Percentiles rank a stretch among this genome's conserved stretches.
phyloP scores from a whole-genome alignment of 2,888 invertebrate species.

The Graphium colonna region DNA sequence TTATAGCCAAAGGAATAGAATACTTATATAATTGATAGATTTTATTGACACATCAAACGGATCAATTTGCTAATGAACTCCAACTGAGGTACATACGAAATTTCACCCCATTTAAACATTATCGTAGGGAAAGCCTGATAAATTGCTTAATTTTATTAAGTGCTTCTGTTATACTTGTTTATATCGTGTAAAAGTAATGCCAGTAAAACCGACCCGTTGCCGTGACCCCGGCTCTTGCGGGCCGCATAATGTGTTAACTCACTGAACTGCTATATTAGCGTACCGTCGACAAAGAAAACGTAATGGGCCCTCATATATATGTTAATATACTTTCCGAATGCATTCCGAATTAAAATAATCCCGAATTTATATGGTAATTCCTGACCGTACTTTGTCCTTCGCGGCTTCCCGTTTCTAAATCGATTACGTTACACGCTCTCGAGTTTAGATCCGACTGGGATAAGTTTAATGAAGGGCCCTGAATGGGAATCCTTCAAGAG shows the following conservation, averaged over 20 bases:
- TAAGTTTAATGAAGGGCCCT: conserved; percentile 72
- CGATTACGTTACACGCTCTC: conserved; percentile 73
- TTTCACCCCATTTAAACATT: conserved; percentile 14
- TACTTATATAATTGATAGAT: no score
- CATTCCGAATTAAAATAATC: conserved; percentile 77
- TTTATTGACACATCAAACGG: background rate
- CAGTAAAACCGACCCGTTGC: conserved; percentile 25
- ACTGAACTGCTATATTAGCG: conserved; percentile 63
- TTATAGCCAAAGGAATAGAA: conserved; percentile 16
- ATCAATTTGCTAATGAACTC: conserved; percentile 9
- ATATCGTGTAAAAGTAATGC: conserved; percentile 41
- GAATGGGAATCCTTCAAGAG: conserved; percentile 56
- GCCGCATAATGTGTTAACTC: conserved; percentile 49
- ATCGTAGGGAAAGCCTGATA: conserved; percentile 44
- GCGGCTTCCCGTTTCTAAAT: conserved; percentile 68
- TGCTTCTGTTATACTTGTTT: conserved; percentile 60
- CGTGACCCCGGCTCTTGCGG: conserved; percentile 34
- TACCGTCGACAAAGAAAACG: conserved; percentile 64
- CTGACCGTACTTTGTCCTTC: conserved; percentile 74
- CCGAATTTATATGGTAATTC: conserved; percentile 77
- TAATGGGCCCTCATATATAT: conserved; percentile 70
- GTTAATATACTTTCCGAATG: conserved; percentile 73
- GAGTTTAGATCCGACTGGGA: conserved; percentile 62
- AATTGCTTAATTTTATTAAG: conserved; percentile 76
- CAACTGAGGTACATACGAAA: conserved; percentile 3